Evolutionary conservation across 37 sponge, comb jelly and placozoan species (phyloP), one percentile per base, ranked within the genome.

Genomic region (Crambe crambe): DNA sequence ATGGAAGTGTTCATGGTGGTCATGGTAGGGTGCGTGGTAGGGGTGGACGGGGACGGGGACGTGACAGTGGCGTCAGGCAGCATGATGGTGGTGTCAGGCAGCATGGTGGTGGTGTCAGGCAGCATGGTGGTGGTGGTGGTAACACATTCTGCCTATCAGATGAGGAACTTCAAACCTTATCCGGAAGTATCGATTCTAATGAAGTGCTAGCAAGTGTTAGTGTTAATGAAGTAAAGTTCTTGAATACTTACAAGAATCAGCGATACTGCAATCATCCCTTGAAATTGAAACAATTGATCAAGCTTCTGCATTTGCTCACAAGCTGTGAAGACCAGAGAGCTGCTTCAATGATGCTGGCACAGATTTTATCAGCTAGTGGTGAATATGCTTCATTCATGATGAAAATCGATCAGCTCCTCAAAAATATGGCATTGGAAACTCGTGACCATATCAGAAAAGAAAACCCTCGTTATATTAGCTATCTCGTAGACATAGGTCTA

Each of bases 401-500:
- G 1, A 72, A 78, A 5, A 27, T 85, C 3, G 66, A 70, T 12
- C 1, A 20, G 0, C 10, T 85, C 26, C 70, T 85, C 51, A 78
- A 73, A 26, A 73, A 61, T 1, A 85, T 85, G 86, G 51, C 86
- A 2, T 20, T 1, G 22, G 86, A 85, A 58, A 37, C 29, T 26
- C 56, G 70, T 8, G 0, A 1, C 35, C 29, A 39, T 60, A 62
- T 82, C 37, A 68, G 40, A 43, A 27, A 6, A 32, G 77, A 84
- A 58, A 84, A 84, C 68, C 32, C 29, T 39, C 39, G 67, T 2
- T 84, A 38, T 35, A 69, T 84, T 3, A 10, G 30, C 17, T 58
- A 76, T 42, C 42, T 84, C 8, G 5, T 76, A 42, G 85, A 84
- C 3, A 70, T 84, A 34, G 85, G 85, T 56, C 26, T 40, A 1